phyloP scores from a whole-genome alignment of 2,113 vertebrate genomes.

The Atlantisia rogersi region DNA sequence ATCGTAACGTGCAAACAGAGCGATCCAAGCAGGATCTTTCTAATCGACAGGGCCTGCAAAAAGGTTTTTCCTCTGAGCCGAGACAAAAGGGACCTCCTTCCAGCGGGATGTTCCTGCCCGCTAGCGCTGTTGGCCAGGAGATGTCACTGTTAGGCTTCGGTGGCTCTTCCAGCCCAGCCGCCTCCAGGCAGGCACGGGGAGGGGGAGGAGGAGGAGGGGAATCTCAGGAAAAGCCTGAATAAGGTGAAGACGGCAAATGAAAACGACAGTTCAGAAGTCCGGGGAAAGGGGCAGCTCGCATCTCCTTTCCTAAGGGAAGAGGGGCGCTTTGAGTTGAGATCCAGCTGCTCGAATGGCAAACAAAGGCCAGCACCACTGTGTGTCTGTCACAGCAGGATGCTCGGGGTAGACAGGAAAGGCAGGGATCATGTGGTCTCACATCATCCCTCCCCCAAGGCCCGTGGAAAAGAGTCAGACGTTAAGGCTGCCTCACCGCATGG shows the following conservation, averaged over 20 bases:
- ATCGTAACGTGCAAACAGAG: neutral
- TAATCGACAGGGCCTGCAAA: neutral
- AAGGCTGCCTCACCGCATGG: neutral
- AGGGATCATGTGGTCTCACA: neutral
- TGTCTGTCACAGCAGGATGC: neutral
- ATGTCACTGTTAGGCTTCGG: conserved; percentile 56
- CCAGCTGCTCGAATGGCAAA: neutral
- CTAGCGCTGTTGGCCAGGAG: conserved; percentile 31
- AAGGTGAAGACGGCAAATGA: neutral
- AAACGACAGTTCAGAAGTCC: neutral
- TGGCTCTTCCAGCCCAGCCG: neutral
- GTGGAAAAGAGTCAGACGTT: neutral
- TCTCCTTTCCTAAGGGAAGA: neutral
- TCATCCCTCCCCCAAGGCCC: neutral
- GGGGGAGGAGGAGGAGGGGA: no score
- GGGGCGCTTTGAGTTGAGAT: neutral
- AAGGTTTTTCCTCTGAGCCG: neutral
- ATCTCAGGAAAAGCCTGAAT: neutral
- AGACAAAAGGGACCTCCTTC: neutral
- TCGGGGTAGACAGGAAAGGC: neutral
- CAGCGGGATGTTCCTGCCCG: neutral
- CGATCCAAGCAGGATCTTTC: neutral
- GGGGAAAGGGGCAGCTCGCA: neutral
- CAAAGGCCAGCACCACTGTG: neutral
- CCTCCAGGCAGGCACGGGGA: neutral